Evolutionary conservation across 1,140 invertebrate genomes (phyloP).

Genomic region (Bradysia coprophila): DNA sequence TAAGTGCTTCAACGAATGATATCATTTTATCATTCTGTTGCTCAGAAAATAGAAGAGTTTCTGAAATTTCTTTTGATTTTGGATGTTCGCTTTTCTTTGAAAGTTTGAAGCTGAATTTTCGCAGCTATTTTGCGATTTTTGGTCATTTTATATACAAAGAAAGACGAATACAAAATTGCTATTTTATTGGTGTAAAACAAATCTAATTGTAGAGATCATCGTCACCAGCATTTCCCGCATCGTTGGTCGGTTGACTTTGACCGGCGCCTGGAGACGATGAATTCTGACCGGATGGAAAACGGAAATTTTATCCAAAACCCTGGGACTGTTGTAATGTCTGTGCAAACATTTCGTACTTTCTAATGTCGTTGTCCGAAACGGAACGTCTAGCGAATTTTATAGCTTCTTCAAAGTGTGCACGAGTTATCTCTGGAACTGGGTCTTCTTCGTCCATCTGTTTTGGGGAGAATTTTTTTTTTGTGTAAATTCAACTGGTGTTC

Average conservation of each 20-base stretch:
- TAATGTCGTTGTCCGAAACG: slow-evolving; percentile 98
- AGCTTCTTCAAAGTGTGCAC: slow-evolving; percentile 96
- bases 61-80: too few species aligned
- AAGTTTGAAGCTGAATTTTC: too few species aligned
- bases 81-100: too few species aligned
- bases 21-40: too few species aligned
- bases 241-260: slow-evolving; percentile 51
- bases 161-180: too few species aligned
- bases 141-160: too few species aligned
- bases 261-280: slow-evolving; percentile 39
- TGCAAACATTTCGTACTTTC: slow-evolving; percentile 99
- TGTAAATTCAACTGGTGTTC: not conserved
- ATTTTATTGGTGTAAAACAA: too few species aligned
- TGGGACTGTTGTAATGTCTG: slow-evolving; percentile 97
- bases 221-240: slow-evolving; percentile 75
- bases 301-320: slow-evolving; percentile 94
- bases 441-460: slow-evolving; percentile 81
- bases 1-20: too few species aligned
- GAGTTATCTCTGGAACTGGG: slow-evolving; percentile 94
- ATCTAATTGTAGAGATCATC: slow-evolving; percentile 92
- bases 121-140: too few species aligned
- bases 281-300: slow-evolving; percentile 30
- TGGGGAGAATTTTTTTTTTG: slow-evolving; percentile 1
- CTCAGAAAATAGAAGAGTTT: too few species aligned
- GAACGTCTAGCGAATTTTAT: slow-evolving; percentile 98